phyloP scores from a whole-genome alignment of 1,140 invertebrate species.

The Drosophila nannoptera region DNA sequence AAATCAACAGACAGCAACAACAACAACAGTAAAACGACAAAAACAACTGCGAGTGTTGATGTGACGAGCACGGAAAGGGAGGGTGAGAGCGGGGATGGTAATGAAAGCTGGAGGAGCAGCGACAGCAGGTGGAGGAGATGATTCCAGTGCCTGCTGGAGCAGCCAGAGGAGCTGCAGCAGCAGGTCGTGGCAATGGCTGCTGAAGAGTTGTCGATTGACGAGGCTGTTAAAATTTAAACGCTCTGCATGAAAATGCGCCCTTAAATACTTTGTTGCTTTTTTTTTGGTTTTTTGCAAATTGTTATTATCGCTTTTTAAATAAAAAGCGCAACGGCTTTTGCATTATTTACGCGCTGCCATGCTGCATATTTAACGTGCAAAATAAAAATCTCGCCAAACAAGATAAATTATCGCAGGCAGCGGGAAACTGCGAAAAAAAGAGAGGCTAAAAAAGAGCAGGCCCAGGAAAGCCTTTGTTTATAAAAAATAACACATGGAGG shows the following conservation, averaged over 20 bases:
- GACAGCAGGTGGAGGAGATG: not conserved
- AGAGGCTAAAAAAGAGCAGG: conserved; percentile 26
- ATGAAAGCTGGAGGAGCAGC: not conserved
- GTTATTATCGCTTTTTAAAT: conserved; percentile 74
- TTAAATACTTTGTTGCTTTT: conserved; percentile 37
- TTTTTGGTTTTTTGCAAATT: conserved; percentile 55
- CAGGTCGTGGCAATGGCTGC: conserved; percentile 3
- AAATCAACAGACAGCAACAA: conserved; percentile 35
- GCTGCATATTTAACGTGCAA: conserved; percentile 70
- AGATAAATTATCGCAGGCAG: conserved; percentile 70
- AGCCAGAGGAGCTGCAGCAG: not conserved
- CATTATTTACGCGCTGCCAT: conserved; percentile 71
- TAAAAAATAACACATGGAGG: conserved; percentile 34
- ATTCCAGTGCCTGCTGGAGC: not conserved
- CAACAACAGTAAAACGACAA: conserved; percentile 28
- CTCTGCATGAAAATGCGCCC: conserved; percentile 55
- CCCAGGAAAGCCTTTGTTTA: conserved; percentile 8
- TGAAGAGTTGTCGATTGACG: conserved; percentile 44
- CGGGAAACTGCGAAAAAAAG: conserved; percentile 35
- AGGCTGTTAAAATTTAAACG: conserved; percentile 70
- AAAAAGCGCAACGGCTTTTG: conserved; percentile 63
- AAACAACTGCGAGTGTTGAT: conserved; percentile 60
- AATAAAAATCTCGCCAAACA: conserved; percentile 76
- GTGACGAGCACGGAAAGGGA: conserved; percentile 49
- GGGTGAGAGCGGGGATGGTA: not conserved